phyloP scores from a whole-genome alignment of 2,797 vertebrate species.

The Monodelphis domestica region DNA sequence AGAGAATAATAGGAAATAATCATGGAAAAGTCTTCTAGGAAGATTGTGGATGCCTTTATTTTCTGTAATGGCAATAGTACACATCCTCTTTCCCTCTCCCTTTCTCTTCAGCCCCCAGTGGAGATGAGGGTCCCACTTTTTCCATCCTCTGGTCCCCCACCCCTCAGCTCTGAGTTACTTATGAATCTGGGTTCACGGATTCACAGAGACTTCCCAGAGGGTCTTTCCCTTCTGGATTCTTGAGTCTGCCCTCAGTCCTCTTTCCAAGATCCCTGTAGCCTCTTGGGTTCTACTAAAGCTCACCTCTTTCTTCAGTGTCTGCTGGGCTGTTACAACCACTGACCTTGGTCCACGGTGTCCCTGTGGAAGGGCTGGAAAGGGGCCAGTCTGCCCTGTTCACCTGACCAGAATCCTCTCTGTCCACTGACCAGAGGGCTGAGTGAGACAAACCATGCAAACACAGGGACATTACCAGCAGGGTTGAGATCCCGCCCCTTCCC shows the following conservation, averaged over 20 bases:
- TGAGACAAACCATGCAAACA: neutral
- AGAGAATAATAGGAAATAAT: neutral
- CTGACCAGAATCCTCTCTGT: neutral
- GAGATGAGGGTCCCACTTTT: neutral
- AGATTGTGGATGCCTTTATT: neutral
- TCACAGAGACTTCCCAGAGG: neutral
- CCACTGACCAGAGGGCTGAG: neutral
- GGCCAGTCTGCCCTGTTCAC: neutral
- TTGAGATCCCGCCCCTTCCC: neutral
- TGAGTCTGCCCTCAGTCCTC: neutral
- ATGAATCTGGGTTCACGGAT: accelerated
- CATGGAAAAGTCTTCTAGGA: neutral
- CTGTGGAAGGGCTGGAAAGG: neutral
- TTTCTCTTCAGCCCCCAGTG: neutral
- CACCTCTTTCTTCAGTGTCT: neutral
- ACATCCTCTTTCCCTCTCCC: neutral
- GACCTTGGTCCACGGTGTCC: neutral
- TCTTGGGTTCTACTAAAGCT: neutral
- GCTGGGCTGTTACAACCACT: neutral
- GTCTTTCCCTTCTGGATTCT: neutral
- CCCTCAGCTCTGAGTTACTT: neutral
- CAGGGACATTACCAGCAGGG: neutral
- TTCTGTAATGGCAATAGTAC: neutral
- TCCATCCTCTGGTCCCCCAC: neutral
- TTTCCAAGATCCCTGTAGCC: neutral